phyloP scores from a whole-genome alignment of 2,888 invertebrate genomes.

The Pyrocoelia pectoralis region DNA sequence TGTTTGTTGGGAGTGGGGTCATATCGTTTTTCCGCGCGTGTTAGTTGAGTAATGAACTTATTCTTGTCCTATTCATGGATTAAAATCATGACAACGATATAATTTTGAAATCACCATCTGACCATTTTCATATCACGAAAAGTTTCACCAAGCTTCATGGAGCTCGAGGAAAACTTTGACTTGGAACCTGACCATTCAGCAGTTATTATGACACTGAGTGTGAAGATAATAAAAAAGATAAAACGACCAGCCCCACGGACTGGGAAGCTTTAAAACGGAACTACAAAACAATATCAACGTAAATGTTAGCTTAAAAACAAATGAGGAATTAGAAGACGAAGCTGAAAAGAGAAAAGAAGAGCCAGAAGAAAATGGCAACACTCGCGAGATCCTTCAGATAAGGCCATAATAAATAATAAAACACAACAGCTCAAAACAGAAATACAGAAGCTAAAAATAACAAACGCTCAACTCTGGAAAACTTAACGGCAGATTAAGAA shows the following conservation, averaged over 20 bases:
- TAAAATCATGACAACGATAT: too few relatives aligned
- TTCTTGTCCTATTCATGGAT: too few relatives aligned
- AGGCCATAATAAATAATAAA: slow-evolving; percentile 20
- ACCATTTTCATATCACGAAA: too few relatives aligned
- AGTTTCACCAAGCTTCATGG: background rate
- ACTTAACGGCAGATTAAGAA: slow-evolving; percentile 15
- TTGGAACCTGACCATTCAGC: background rate
- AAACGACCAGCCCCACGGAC: background rate
- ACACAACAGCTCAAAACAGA: slow-evolving; percentile 19
- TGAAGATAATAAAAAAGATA: background rate
- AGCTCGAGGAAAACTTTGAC: background rate
- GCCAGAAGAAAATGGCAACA: slow-evolving; percentile 7
- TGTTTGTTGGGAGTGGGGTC: too few relatives aligned
- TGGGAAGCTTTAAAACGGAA: slow-evolving; percentile 6
- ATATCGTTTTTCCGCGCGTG: too few relatives aligned
- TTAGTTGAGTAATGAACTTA: too few relatives aligned
- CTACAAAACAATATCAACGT: slow-evolving; percentile 8
- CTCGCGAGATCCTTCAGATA: slow-evolving; percentile 8
- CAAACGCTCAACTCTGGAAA: slow-evolving; percentile 28
- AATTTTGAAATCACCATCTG: too few relatives aligned
- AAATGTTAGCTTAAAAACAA: too few relatives aligned
- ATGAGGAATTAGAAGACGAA: too few relatives aligned
- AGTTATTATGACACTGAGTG: background rate
- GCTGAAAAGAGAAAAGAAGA: background rate
- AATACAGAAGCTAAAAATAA: slow-evolving; percentile 24